A percentile compares a stretch with the other conserved stretches of the same genome.
These are phyloP conservation scores for Rynchops niger DNA, from an alignment of 2,113 vertebrate species.

Conservation along the genomic window DNA sequence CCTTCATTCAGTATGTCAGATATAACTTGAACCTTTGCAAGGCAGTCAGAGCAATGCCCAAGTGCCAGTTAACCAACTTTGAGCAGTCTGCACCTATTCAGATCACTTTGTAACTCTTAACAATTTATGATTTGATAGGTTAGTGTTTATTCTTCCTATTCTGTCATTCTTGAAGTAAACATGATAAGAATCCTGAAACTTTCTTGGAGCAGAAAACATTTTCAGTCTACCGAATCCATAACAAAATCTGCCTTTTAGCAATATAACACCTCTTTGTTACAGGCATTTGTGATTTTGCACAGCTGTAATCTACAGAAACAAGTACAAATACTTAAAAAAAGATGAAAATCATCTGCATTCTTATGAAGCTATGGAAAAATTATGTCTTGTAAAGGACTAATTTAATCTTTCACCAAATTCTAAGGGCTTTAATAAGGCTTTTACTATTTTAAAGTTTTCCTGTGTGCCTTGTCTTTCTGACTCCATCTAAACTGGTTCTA, in stretches of 20 bases:
- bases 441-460: background rate
- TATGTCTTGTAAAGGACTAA: background rate
- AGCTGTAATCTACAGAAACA: background rate
- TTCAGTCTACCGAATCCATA: background rate
- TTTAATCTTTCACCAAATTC: background rate
- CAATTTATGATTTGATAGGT: conserved; percentile 18
- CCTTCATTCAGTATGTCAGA: conserved; percentile 66
- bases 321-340: background rate
- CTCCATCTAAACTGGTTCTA: background rate
- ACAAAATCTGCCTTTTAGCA: background rate
- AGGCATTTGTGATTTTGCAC: background rate
- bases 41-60: conserved; percentile 46
- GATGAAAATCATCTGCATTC: background rate
- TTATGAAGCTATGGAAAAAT: background rate
- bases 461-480: background rate
- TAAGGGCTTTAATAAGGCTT: background rate
- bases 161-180: background rate
- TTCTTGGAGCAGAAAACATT: background rate
- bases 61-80: conserved; percentile 64
- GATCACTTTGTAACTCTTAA: background rate
- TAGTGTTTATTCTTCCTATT: background rate
- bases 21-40: conserved; percentile 71
- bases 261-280: background rate
- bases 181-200: background rate
- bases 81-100: conserved; percentile 17